Evolutionary conservation across 2,113 vertebrate species (phyloP).

Genomic region (Aspidoscelis tigris): DNA sequence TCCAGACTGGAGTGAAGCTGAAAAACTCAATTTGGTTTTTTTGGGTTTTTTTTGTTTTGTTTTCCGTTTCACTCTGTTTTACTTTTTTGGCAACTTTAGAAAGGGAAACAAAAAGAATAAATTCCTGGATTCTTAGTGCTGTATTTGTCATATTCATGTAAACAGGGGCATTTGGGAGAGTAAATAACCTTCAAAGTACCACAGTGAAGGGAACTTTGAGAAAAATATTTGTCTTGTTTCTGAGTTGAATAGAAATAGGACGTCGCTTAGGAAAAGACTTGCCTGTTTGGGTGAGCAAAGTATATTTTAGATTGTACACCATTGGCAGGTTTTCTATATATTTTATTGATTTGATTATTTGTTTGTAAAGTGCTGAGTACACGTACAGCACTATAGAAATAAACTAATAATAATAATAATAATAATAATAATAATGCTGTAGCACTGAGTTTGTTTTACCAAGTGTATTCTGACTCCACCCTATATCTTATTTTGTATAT

Average conservation of each 20-base stretch:
- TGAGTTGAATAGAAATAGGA: conserved; percentile 48
- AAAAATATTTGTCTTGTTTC: conserved; percentile 1
- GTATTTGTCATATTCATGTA: conserved; percentile 23
- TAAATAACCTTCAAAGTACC: neutral
- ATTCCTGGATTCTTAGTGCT: conserved; percentile 26
- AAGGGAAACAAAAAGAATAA: conserved; percentile 32
- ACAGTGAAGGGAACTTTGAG: neutral
- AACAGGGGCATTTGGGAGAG: neutral
- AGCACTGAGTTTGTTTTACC: neutral
- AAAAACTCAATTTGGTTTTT: conserved; percentile 35
- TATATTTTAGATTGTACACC: neutral
- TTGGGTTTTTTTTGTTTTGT: too few relatives aligned
- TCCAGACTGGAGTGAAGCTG: conserved; percentile 39
- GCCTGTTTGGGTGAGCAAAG: neutral
- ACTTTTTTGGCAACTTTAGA: conserved; percentile 22
- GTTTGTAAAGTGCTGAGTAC: too few relatives aligned
- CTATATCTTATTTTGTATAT: neutral
- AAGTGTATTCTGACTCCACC: neutral
- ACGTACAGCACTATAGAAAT: too few relatives aligned
- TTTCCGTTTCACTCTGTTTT: too few relatives aligned
- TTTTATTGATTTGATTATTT: too few relatives aligned
- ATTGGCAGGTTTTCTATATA: too few relatives aligned
- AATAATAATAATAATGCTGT: neutral
- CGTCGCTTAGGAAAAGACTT: conserved; percentile 33
- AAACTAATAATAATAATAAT: too few relatives aligned